Percentiles rank a stretch among this genome's conserved stretches.
Evolutionary conservation across 2,113 vertebrate species (phyloP).

Genomic region (Saimiri boliviensis): DNA sequence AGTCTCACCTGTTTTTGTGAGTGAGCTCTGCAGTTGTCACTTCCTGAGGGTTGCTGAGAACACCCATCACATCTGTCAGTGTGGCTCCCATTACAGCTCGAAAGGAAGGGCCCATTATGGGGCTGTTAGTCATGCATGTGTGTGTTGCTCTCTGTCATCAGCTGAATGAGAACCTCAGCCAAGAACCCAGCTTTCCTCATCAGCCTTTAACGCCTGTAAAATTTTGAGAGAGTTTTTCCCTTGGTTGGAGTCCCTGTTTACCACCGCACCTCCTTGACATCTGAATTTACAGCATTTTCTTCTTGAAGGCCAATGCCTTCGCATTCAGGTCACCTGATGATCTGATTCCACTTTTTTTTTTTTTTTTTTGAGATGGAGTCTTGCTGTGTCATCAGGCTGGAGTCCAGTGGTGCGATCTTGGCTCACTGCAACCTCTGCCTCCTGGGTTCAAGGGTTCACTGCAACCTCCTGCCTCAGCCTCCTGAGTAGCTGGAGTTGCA

Average conservation of each 20-base stretch:
- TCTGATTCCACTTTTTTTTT: background rate
- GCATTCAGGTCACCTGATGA: background rate
- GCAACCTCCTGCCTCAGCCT: too few species aligned
- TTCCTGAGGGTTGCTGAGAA: background rate
- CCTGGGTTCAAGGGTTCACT: too few species aligned
- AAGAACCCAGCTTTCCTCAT: background rate
- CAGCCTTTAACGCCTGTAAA: background rate
- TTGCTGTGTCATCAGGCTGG: too few species aligned
- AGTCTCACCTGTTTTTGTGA: slow-evolving; percentile 7
- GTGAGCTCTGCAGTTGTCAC: background rate
- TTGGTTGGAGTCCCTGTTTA: background rate
- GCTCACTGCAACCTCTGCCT: too few species aligned
- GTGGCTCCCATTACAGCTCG: background rate
- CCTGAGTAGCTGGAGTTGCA: too few species aligned
- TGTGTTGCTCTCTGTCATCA: background rate
- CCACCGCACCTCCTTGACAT: background rate
- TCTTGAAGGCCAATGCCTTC: background rate
- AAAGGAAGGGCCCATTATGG: background rate
- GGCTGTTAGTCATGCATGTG: slow-evolving; percentile 47
- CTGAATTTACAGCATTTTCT: background rate
- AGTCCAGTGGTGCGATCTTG: too few species aligned
- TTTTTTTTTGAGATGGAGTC: background rate
- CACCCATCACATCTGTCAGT: background rate
- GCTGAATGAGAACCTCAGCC: background rate
- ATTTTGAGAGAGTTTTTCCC: background rate